Base-by-base conservation (phyloP, 2,888 invertebrate genomes). In the Terebella lapidaria region DNA sequence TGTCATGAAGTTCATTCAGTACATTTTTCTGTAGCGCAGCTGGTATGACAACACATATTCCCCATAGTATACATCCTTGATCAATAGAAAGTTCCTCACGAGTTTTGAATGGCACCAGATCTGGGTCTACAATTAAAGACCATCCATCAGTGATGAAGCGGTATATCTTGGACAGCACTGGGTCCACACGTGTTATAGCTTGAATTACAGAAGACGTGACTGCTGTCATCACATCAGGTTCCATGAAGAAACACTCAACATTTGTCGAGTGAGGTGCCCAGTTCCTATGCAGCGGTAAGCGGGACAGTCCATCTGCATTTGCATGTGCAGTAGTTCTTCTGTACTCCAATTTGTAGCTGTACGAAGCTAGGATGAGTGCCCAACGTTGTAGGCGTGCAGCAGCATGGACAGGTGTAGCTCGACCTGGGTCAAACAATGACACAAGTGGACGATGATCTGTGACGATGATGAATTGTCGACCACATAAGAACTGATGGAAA, bases 361-460 rank as follows among this genome's bases (percentile, higher is more conserved):
- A 35, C 10, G 10, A 35, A 10, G 42, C 42, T n/a, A 35, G n/a
- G n/a, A 35, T 35, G 42, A 35, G 42, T 35, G 42, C 42, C 42
- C 42, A 10, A 10, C 42, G 42, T n/a, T 35, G 42, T 35, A 35
- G 42, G n/a, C n/a, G 42, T 35, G 42, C 42, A 35, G 42, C 42
- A n/a, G n/a, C 42, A 35, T 35, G 10, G n/a, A 70, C 58, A 20
- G 72, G 72, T 10, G 75, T 59, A 5, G 64, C 67, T 54, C 45
- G 66, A 70, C 74, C 72, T 28, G 72, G 68, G 56, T 71, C 69
- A 54, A 81, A 76, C 42, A 83, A 75, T 3, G 68, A 58, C 5
- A 70, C 75, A 2, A 83, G 63, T 0, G 82, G 79, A 59, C 78
- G 71, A 60, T 81, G 76, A 63, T 81, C 81, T 0, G 79, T 81